These are phyloP conservation scores for Archips xylosteana DNA, from an alignment of 2,888 invertebrate genomes.

Conservation along the genomic window DNA sequence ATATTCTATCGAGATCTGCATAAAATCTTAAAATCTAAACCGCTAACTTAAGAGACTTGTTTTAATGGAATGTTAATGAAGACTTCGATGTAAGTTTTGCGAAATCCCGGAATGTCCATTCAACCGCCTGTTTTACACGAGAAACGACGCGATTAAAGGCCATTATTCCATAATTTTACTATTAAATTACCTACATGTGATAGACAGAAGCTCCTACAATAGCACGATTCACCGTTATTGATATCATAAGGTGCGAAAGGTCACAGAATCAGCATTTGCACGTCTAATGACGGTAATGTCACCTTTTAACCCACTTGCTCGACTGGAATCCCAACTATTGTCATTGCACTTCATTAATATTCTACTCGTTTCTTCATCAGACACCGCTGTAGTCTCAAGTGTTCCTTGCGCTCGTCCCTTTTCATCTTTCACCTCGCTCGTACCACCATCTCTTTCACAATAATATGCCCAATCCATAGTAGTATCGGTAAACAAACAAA, in stretches of 20 bases:
- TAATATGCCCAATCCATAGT: conserved; percentile 68
- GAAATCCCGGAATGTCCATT: too few relatives aligned
- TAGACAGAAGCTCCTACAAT: neutral
- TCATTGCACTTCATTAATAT: conserved; percentile 70
- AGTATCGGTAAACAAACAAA: conserved; percentile 65
- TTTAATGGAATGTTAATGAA: too few relatives aligned
- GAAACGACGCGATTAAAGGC: too few relatives aligned
- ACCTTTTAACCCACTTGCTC: conserved; percentile 83
- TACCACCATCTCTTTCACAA: conserved; percentile 62
- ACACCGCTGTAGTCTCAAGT: conserved; percentile 74
- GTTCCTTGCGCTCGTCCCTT: conserved; percentile 65
- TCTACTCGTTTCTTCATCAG: conserved; percentile 69
- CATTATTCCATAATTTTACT: too few relatives aligned
- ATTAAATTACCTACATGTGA: neutral
- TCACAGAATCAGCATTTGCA: conserved; percentile 61
- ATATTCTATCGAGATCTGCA: too few relatives aligned
- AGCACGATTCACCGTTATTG: conserved; percentile 7
- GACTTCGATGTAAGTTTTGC: too few relatives aligned
- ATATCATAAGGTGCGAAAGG: conserved; percentile 21
- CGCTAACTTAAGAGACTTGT: too few relatives aligned
- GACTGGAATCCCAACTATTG: conserved; percentile 78
- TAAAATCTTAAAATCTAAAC: too few relatives aligned
- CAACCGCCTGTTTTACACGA: too few relatives aligned
- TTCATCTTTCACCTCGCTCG: conserved; percentile 50
- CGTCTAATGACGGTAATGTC: conserved; percentile 78